A percentile compares a stretch with the other conserved stretches of the same genome.
Conservation (phyloP, 2,113 vertebrate genomes). For the Silurus glanis region DNA sequence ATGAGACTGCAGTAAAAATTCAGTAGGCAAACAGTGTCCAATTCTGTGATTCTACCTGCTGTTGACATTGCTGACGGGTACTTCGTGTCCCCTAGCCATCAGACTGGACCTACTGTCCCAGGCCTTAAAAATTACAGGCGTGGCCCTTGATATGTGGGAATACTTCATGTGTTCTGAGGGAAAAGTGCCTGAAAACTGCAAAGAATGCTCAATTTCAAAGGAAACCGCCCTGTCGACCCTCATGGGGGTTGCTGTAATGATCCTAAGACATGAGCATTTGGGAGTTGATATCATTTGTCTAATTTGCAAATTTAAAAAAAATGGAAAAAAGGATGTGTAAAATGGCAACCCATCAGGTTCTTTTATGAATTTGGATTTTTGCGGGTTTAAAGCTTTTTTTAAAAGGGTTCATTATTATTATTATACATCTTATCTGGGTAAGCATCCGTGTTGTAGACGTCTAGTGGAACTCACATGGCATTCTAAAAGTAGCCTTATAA, state of each 20-base stretch:
- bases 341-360: background rate
- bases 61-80: background rate
- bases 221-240: background rate
- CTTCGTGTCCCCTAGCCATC: background rate
- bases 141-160: background rate
- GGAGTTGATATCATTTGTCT: background rate
- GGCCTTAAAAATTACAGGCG: background rate
- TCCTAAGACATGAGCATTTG: background rate
- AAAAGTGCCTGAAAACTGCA: background rate
- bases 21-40: background rate
- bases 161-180: background rate
- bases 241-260: background rate
- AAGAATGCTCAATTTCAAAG: background rate
- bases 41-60: background rate
- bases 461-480: background rate
- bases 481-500: background rate
- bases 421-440: background rate
- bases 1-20: background rate
- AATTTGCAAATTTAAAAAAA: background rate
- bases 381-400: background rate
- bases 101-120: no score
- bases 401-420: background rate
- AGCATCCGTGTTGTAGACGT: background rate
- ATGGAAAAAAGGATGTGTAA: background rate
- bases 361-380: background rate